A percentile compares a stretch with the other conserved stretches of the same genome.
phyloP scores from a whole-genome alignment of 2,113 vertebrate genomes.

The Recurvirostra avosetta region DNA sequence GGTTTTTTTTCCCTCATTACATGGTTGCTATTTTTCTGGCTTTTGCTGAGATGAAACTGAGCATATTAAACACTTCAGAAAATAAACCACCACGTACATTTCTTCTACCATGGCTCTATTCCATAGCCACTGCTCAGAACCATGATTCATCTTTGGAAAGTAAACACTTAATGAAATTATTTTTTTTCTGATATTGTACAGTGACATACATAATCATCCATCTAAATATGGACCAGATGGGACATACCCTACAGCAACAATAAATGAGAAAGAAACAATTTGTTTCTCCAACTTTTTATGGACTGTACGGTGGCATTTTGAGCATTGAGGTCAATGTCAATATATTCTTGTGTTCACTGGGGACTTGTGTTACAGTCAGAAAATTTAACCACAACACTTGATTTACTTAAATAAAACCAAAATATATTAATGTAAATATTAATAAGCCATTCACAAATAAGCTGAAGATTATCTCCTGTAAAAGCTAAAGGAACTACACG shows the following conservation, averaged over 20 bases:
- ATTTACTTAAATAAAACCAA: background rate
- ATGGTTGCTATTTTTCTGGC: background rate
- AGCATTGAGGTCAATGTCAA: background rate
- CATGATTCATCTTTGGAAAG: background rate
- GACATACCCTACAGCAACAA: background rate
- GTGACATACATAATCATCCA: background rate
- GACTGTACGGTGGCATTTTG: background rate
- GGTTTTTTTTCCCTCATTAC: background rate
- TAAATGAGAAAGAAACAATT: background rate
- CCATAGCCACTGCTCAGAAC: background rate
- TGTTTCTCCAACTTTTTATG: background rate
- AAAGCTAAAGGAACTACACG: background rate
- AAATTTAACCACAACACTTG: background rate
- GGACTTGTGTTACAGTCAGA: background rate
- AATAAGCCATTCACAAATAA: background rate
- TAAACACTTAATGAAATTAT: background rate
- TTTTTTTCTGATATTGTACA: background rate
- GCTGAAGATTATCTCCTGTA: background rate
- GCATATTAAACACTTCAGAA: background rate
- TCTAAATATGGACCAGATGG: conserved; percentile 1
- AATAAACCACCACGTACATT: background rate
- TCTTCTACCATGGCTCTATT: background rate
- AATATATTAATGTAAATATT: conserved; percentile 21
- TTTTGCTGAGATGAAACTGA: background rate
- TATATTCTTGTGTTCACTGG: background rate